Percentiles rank a stretch among this genome's conserved stretches.
Conservation (phyloP, 1,140 invertebrate genomes). For the Drosophila subobscura region DNA sequence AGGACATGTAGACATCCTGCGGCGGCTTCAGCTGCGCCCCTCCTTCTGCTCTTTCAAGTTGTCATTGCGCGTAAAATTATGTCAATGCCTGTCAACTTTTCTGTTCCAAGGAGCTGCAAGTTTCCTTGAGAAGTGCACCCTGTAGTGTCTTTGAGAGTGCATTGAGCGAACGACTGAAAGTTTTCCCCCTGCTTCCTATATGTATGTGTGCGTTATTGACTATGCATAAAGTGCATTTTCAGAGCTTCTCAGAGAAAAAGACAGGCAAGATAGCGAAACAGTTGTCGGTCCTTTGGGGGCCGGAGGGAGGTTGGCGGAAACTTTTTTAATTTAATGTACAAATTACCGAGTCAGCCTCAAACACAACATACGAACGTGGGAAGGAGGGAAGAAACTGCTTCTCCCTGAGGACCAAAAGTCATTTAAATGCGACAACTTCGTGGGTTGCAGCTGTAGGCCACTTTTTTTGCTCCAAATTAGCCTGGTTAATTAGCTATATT, state of each 20-base stretch:
- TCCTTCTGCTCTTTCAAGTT: conserved; percentile 51
- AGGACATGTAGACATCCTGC: conserved; percentile 54
- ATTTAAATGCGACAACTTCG: conserved; percentile 58
- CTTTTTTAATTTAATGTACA: conserved; percentile 78
- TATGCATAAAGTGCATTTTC: conserved; percentile 64
- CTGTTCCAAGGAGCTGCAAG: conserved; percentile 41
- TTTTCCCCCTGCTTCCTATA: conserved; percentile 35
- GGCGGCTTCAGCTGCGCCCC: background rate
- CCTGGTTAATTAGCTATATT: conserved; percentile 68
- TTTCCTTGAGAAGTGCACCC: conserved; percentile 54
- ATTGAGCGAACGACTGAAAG: conserved; percentile 71
- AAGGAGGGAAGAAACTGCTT: no score
- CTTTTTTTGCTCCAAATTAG: conserved; percentile 60
- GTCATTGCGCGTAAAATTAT: conserved; percentile 81
- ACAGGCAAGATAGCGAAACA: conserved; percentile 15
- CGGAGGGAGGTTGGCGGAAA: conserved; percentile 15
- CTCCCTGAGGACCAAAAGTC: conserved; percentile 1
- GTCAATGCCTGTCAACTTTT: conserved; percentile 81
- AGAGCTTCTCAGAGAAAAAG: conserved; percentile 24
- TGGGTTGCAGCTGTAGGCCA: conserved; percentile 55
- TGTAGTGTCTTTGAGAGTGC: conserved; percentile 72
- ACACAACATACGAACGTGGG: conserved; percentile 1
- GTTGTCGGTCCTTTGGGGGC: conserved; percentile 27
- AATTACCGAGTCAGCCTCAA: conserved; percentile 41
- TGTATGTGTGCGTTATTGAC: conserved; percentile 58